Evolutionary conservation across 2,888 invertebrate genomes (phyloP).

Genomic region (Volucella bombylans): DNA sequence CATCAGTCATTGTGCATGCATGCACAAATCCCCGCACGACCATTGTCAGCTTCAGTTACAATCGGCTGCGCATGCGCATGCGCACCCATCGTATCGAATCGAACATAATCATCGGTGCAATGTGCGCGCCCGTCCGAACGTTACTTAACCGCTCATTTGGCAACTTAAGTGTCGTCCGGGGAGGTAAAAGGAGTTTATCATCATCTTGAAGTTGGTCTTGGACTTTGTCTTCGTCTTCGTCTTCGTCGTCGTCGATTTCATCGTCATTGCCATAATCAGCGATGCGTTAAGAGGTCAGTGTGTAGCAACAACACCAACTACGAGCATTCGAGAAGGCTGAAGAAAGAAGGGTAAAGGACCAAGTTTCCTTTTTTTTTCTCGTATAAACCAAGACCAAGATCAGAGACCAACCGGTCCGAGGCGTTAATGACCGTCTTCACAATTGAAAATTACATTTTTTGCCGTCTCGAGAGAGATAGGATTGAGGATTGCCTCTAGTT

Average conservation of each 20-base stretch:
- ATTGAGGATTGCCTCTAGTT: conserved; percentile 4
- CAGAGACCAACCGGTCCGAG: conserved; percentile 50
- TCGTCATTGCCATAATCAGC: conserved; percentile 15
- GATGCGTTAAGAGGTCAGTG: conserved; percentile 70
- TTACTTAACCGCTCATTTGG: conserved; percentile 61
- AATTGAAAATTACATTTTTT: conserved; percentile 47
- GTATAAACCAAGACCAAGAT: conserved; percentile 27
- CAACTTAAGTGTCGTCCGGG: conserved; percentile 39
- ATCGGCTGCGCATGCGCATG: conserved; percentile 32
- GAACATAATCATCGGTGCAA: conserved; percentile 58
- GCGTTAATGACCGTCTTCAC: conserved; percentile 67
- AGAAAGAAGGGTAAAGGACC: conserved; percentile 3
- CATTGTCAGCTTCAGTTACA: conserved; percentile 38
- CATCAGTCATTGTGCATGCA: not conserved
- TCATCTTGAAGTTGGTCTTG: not conserved
- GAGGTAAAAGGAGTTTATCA: conserved; percentile 19
- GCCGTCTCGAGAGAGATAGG: not conserved
- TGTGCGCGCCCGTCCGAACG: conserved; percentile 48
- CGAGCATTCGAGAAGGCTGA: too few relatives aligned
- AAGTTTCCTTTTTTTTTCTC: not conserved
- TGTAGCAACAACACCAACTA: conserved; percentile 26
- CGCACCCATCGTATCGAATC: conserved; percentile 61
- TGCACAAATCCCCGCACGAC: not conserved
- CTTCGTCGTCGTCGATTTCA: not conserved
- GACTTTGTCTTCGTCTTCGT: too few relatives aligned